phyloP scores from a whole-genome alignment of 2,888 invertebrate genomes.

The Microplitis deprimator region DNA sequence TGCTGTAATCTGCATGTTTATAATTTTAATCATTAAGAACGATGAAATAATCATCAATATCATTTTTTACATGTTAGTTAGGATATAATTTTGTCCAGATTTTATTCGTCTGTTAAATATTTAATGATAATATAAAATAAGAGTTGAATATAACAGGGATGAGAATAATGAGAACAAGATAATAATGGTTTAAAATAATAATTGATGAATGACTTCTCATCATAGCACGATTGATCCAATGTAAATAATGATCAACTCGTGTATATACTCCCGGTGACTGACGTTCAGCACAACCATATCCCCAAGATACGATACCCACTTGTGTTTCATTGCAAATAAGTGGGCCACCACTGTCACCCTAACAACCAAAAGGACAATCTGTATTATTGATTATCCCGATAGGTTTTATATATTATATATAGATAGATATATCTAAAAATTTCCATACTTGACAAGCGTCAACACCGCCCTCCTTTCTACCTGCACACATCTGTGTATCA shows the following conservation, averaged over 20 bases:
- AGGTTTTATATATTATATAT: not conserved
- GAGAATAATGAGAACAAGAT: not conserved
- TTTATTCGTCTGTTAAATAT: not conserved
- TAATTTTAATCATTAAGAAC: too few species aligned
- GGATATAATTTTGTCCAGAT: not conserved
- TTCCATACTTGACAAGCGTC: slow-evolving; percentile 61
- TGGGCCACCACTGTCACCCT: slow-evolving; percentile 66
- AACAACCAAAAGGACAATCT: slow-evolving; percentile 14
- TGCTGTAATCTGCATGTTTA: too few species aligned
- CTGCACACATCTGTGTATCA: slow-evolving; percentile 58
- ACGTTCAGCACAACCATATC: slow-evolving; percentile 57
- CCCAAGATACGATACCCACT: slow-evolving; percentile 63
- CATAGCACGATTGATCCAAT: slow-evolving; percentile 57
- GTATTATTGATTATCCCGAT: not conserved
- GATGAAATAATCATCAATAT: too few species aligned
- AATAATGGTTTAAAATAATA: slow-evolving; percentile 6
- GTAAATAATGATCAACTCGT: slow-evolving; percentile 58
- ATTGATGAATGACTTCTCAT: slow-evolving; percentile 41
- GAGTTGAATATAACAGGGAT: not conserved
- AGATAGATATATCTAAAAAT: slow-evolving; percentile 3
- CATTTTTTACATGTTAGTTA: too few species aligned
- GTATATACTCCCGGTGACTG: slow-evolving; percentile 60
- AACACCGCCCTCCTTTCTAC: slow-evolving; percentile 55
- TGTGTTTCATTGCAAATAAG: slow-evolving; percentile 56
- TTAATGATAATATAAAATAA: not conserved